These are phyloP conservation scores for Yponomeuta sedellus DNA, from an alignment of 2,888 invertebrate species.

Conservation along the genomic window DNA sequence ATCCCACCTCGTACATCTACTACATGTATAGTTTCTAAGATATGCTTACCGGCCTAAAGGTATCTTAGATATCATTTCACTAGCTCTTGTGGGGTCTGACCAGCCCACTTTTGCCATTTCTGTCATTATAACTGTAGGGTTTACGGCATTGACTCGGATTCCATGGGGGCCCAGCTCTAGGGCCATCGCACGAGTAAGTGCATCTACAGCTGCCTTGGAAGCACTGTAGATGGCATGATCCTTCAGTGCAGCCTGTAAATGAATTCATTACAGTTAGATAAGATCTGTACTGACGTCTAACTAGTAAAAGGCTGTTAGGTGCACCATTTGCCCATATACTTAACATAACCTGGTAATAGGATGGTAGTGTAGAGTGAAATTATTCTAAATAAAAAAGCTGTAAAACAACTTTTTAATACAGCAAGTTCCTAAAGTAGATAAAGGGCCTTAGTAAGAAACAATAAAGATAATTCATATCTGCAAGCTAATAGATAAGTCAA, in stretches of 20 bases:
- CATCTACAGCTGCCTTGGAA: conserved; percentile 93
- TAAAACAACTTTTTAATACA: not conserved
- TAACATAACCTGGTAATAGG: too few species aligned
- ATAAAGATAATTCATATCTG: not conserved
- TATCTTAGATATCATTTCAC: conserved; percentile 86
- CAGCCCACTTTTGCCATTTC: conserved; percentile 91
- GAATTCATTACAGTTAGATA: not conserved
- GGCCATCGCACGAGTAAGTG: conserved; percentile 88
- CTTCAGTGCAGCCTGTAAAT: conserved; percentile 78
- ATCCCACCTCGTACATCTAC: too few species aligned
- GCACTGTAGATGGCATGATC: conserved; percentile 91
- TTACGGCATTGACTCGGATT: conserved; percentile 93
- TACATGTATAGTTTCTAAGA: not conserved
- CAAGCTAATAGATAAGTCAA: not conserved
- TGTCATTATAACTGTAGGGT: conserved; percentile 96
- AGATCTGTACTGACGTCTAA: too few species aligned
- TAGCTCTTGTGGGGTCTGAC: conserved; percentile 88
- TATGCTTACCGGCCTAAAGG: conserved; percentile 84
- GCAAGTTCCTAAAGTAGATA: too few species aligned
- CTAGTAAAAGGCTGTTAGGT: too few species aligned
- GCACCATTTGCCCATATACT: too few species aligned
- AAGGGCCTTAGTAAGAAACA: not conserved
- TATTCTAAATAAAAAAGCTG: not conserved
- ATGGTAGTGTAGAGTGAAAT: too few species aligned
- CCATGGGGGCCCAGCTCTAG: conserved; percentile 89